phyloP scores from a whole-genome alignment of 2,113 vertebrate genomes.

The Onychostoma macrolepis region DNA sequence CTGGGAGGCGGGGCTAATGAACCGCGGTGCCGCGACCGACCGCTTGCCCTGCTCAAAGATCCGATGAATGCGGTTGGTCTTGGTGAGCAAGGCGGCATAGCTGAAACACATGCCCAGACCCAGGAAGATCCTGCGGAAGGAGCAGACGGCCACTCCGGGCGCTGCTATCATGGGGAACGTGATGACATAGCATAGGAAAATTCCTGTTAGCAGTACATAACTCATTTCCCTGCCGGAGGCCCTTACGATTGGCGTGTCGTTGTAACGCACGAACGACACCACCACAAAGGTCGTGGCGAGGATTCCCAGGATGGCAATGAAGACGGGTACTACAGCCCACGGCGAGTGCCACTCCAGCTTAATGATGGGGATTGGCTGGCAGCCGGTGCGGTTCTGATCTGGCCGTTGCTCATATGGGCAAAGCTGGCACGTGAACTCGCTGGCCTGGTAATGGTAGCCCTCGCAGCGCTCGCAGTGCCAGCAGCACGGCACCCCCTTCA shows the following conservation, averaged over 20 bases:
- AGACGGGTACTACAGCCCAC: slow-evolving; percentile 91
- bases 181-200: slow-evolving; percentile 93
- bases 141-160: slow-evolving; percentile 87
- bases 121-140: slow-evolving; percentile 89
- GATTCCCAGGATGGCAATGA: slow-evolving; percentile 92
- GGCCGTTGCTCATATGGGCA: slow-evolving; percentile 91
- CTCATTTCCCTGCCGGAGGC: slow-evolving; percentile 94
- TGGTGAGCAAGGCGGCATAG: slow-evolving; percentile 93
- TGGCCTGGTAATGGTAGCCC: slow-evolving; percentile 93
- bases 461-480: slow-evolving; percentile 97
- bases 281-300: slow-evolving; percentile 89
- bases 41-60: slow-evolving; percentile 97
- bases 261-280: slow-evolving; percentile 87
- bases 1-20: slow-evolving; percentile 95
- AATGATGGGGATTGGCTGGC: slow-evolving; percentile 91
- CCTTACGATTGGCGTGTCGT: slow-evolving; percentile 92
- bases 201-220: slow-evolving; percentile 93
- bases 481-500: slow-evolving; percentile 94
- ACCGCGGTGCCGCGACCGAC: slow-evolving; percentile 90
- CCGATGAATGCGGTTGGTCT: slow-evolving; percentile 97
- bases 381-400: slow-evolving; percentile 87
- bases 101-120: slow-evolving; percentile 98
- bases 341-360: slow-evolving; percentile 95
- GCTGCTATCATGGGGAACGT: slow-evolving; percentile 96
- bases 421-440: slow-evolving; percentile 89